Conservation (phyloP, 1,140 invertebrate genomes). For the Medauroidea extradentata region DNA sequence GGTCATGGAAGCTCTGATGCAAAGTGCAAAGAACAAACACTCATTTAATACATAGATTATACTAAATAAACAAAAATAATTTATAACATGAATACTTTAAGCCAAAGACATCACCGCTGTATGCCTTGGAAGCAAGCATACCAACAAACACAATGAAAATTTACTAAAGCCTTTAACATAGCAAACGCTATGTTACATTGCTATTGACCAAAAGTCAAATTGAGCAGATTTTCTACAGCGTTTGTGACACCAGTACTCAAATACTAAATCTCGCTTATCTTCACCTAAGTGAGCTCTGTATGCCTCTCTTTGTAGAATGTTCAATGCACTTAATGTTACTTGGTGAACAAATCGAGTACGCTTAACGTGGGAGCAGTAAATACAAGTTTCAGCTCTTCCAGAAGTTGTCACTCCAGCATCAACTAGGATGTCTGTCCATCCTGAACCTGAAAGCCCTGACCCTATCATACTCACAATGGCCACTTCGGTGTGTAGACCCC, state of each 20-base stretch:
- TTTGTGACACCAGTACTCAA: conserved; percentile 4
- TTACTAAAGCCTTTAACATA: too few relatives aligned
- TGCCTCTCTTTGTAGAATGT: neutral
- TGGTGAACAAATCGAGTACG: conserved; percentile 19
- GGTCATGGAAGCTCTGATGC: too few relatives aligned
- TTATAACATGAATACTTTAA: too few relatives aligned
- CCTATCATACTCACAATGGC: conserved; percentile 8
- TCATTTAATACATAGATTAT: too few relatives aligned
- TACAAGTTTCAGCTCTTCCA: conserved; percentile 16
- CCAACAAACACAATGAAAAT: too few relatives aligned
- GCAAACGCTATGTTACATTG: too few relatives aligned
- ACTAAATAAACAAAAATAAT: too few relatives aligned
- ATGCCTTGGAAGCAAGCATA: too few relatives aligned
- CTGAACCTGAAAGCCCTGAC: neutral
- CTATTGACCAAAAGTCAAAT: conserved; percentile 12
- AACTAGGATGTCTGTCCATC: conserved; percentile 7
- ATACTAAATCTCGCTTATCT: conserved; percentile 3
- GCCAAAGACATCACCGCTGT: too few relatives aligned
- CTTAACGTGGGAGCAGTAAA: conserved; percentile 18
- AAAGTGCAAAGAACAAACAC: too few relatives aligned
- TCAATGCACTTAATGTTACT: conserved; percentile 16
- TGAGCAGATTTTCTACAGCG: conserved; percentile 6
- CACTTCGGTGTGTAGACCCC: conserved; percentile 29
- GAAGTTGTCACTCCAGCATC: conserved; percentile 17
- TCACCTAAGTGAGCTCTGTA: neutral